phyloP scores from a whole-genome alignment of 2,797 vertebrate genomes.

The Thamnophis elegans region DNA sequence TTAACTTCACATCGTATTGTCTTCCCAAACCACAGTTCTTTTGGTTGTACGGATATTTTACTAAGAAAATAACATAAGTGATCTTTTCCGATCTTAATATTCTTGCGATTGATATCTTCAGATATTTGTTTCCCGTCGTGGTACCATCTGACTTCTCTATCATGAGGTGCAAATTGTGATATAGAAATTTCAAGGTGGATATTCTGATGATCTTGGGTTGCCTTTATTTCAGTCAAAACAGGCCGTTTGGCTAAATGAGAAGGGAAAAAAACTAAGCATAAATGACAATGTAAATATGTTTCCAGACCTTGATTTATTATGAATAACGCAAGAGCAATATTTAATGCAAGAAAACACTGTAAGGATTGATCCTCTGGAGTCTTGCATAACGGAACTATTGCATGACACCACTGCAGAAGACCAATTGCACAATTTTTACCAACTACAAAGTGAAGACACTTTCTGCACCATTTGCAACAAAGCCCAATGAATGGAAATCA shows the following conservation, averaged over 20 bases:
- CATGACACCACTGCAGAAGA: neutral
- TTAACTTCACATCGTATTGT: slow-evolving; percentile 24
- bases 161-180: too few relatives aligned
- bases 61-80: slow-evolving; percentile 10
- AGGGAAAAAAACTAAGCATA: slow-evolving; percentile 1
- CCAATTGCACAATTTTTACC: neutral
- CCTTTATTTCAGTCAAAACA: neutral
- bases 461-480: neutral
- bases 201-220: neutral
- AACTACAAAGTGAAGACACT: neutral
- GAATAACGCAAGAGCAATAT: neutral
- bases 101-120: neutral
- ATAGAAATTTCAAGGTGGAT: neutral
- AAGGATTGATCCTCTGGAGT: neutral
- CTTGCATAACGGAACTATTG: neutral
- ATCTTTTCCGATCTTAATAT: slow-evolving; percentile 13
- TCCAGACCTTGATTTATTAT: neutral
- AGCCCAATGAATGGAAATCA: neutral
- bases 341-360: neutral
- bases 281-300: neutral
- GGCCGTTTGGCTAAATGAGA: slow-evolving; percentile 12
- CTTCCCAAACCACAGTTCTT: neutral
- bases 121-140: neutral
- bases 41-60: slow-evolving; percentile 11
- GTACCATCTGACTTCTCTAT: neutral